phyloP scores from a whole-genome alignment of 2,113 vertebrate genomes.

The Daboia siamensis region DNA sequence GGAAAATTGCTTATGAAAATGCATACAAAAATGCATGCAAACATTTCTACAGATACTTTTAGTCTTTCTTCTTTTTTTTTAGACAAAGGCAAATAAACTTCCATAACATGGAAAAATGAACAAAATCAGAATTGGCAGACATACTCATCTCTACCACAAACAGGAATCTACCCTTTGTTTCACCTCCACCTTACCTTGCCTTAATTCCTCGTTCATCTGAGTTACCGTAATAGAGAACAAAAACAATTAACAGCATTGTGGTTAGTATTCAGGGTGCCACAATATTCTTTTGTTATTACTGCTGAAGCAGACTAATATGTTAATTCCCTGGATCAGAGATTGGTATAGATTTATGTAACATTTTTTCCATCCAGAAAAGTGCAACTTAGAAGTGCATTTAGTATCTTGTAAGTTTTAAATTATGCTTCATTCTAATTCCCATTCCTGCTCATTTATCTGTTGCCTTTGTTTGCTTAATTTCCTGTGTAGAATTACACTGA shows the following conservation, averaged over 20 bases:
- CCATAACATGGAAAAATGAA: not conserved
- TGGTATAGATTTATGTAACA: not conserved
- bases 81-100: not conserved
- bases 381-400: not conserved
- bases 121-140: not conserved
- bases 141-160: not conserved
- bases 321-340: not conserved
- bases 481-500: slow-evolving; percentile 13
- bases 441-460: slow-evolving; percentile 1
- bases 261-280: not conserved
- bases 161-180: not conserved
- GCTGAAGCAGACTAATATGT: not conserved
- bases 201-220: not conserved
- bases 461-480: slow-evolving; percentile 44
- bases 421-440: slow-evolving; percentile 22
- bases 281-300: not conserved
- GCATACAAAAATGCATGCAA: not conserved
- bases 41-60: not conserved
- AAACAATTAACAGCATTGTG: not conserved
- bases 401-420: slow-evolving; percentile 11
- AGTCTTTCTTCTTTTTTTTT: not conserved
- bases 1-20: not conserved
- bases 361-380: not conserved
- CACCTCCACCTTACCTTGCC: not conserved
- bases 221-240: not conserved